These are phyloP conservation scores for Syndactyla subalaris DNA, from an alignment of 2,797 vertebrate species.

Conservation along the genomic window DNA sequence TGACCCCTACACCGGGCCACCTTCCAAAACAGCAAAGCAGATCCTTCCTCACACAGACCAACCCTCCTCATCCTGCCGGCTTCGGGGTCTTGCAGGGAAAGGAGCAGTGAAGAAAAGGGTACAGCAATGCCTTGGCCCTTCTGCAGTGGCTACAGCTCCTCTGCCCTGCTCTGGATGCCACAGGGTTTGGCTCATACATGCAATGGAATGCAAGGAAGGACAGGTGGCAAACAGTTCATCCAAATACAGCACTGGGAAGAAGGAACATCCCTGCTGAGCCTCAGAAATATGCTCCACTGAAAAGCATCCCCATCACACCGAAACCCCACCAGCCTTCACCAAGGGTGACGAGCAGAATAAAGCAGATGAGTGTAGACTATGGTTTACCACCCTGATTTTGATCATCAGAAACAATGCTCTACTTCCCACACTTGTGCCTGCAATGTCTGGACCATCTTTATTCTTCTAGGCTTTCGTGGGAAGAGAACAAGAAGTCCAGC, in stretches of 20 bases:
- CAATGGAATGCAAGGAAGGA: accelerated
- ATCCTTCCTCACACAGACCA: background rate
- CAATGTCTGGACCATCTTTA: background rate
- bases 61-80: background rate
- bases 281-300: background rate
- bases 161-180: background rate
- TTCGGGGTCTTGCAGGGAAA: background rate
- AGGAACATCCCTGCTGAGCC: background rate
- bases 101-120: background rate
- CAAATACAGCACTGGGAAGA: background rate
- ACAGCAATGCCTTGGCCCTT: background rate
- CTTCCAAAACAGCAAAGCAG: slow-evolving; percentile 17
- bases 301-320: background rate
- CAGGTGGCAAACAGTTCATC: accelerated
- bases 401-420: background rate
- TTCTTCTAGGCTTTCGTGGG: background rate
- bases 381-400: background rate
- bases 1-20: background rate
- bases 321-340: background rate
- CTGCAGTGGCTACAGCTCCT: background rate
- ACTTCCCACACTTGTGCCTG: background rate
- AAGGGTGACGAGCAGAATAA: background rate
- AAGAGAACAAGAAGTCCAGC: background rate
- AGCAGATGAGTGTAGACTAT: background rate
- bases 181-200: accelerated